Conservation (phyloP, 2,888 invertebrate genomes). For the Nudaria mundana region DNA sequence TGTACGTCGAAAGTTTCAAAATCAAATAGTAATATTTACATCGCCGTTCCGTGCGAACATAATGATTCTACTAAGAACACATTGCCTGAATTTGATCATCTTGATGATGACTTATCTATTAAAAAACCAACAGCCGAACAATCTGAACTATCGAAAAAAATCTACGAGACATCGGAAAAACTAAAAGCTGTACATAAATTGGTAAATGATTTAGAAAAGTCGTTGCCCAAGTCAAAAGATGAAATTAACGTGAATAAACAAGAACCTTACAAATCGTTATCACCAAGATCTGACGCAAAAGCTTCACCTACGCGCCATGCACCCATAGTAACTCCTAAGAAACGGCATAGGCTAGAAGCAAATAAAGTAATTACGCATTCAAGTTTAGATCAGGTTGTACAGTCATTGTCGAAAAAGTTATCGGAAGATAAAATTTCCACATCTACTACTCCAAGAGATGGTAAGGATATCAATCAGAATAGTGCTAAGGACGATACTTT, state of each 20-base stretch:
- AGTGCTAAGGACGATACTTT: conserved; percentile 52
- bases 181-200: conserved; percentile 74
- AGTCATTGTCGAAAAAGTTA: conserved; percentile 72
- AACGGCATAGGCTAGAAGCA: conserved; percentile 85
- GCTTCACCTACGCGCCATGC: conserved; percentile 62
- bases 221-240: conserved; percentile 67
- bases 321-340: conserved; percentile 86
- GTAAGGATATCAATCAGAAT: conserved; percentile 58
- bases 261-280: conserved; percentile 55
- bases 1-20: conserved; percentile 39
- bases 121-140: conserved; percentile 66
- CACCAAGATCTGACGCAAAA: conserved; percentile 65
- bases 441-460: conserved; percentile 43
- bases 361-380: conserved; percentile 68
- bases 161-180: conserved; percentile 76
- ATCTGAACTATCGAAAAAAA: conserved; percentile 74
- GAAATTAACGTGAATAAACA: conserved; percentile 55
- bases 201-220: conserved; percentile 71
- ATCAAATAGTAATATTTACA: conserved; percentile 35
- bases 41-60: conserved; percentile 42
- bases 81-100: conserved; percentile 40
- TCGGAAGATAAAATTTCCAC: conserved; percentile 61
- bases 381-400: conserved; percentile 72
- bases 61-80: conserved; percentile 40
- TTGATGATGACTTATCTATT: conserved; percentile 58